Conservation (phyloP, 2,113 vertebrate genomes). For the Bujurquina vittata region DNA sequence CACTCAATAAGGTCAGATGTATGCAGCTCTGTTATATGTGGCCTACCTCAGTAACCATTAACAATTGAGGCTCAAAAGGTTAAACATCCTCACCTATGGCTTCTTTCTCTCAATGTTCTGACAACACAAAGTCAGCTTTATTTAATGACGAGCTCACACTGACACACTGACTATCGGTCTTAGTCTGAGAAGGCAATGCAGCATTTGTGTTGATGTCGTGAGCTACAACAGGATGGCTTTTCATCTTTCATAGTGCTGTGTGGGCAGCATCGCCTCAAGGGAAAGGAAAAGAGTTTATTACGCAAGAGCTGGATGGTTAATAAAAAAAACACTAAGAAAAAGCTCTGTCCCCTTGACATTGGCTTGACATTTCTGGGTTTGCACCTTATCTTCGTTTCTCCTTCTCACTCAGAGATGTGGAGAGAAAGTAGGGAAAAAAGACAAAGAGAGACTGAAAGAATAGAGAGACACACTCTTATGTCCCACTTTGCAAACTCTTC, state of each 20-base stretch:
- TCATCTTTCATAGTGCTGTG: slow-evolving; percentile 50
- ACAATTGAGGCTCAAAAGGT: neutral
- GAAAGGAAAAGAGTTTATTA: slow-evolving; percentile 48
- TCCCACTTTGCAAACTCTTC: slow-evolving; percentile 76
- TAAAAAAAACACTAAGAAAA: slow-evolving; percentile 12
- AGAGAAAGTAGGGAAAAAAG: slow-evolving; percentile 2
- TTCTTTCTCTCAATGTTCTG: neutral
- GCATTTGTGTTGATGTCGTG: slow-evolving; percentile 24
- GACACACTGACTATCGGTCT: slow-evolving; percentile 7
- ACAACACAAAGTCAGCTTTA: neutral
- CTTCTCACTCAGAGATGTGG: slow-evolving; percentile 15
- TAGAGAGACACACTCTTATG: slow-evolving; percentile 44
- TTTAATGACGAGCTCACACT: neutral
- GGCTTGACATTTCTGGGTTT: slow-evolving; percentile 68
- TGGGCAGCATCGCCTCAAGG: slow-evolving; percentile 53
- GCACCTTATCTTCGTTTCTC: slow-evolving; percentile 38
- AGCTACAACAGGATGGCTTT: slow-evolving; percentile 34
- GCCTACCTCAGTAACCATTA: slow-evolving; percentile 40
- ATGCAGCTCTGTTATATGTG: slow-evolving; percentile 39
- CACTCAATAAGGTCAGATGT: slow-evolving; percentile 47
- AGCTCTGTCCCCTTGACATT: slow-evolving; percentile 46
- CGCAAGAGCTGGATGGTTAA: slow-evolving; percentile 43
- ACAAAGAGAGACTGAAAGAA: slow-evolving; percentile 24
- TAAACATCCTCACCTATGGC: slow-evolving; percentile 15
- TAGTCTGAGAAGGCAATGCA: slow-evolving; percentile 12